phyloP scores from a whole-genome alignment of 1,140 invertebrate species.

The Eumeta japonica region DNA sequence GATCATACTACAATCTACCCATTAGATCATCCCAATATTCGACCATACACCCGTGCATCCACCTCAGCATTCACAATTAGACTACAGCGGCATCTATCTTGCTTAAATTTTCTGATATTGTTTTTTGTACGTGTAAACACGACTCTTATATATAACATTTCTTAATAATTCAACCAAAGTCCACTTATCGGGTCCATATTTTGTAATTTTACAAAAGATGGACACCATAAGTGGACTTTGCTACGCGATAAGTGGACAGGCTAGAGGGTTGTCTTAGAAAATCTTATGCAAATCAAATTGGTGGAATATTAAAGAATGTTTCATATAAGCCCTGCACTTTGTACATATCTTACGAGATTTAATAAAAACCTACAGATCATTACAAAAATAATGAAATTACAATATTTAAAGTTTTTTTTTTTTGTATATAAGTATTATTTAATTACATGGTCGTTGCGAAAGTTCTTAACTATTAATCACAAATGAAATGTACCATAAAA shows the following conservation, averaged over 20 bases:
- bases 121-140: neutral
- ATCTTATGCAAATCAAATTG: no score
- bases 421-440: no score
- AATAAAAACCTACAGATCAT: neutral
- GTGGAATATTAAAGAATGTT: no score
- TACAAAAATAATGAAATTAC: no score
- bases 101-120: neutral
- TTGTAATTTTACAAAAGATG: constrained; percentile 5
- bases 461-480: constrained; percentile 10
- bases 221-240: constrained; percentile 21
- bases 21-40: no score
- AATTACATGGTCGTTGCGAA: no score
- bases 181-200: neutral
- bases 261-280: neutral
- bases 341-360: no score
- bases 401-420: no score
- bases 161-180: neutral
- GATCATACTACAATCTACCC: constrained; percentile 1
- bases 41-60: constrained; percentile 1
- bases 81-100: neutral
- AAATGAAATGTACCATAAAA: no score
- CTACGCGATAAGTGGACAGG: constrained; percentile 16
- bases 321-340: no score
- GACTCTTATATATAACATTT: neutral
- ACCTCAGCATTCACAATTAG: neutral